These are phyloP conservation scores for Drosophila pseudotakahashii DNA, from an alignment of 2,888 invertebrate genomes.

Conservation along the genomic window DNA sequence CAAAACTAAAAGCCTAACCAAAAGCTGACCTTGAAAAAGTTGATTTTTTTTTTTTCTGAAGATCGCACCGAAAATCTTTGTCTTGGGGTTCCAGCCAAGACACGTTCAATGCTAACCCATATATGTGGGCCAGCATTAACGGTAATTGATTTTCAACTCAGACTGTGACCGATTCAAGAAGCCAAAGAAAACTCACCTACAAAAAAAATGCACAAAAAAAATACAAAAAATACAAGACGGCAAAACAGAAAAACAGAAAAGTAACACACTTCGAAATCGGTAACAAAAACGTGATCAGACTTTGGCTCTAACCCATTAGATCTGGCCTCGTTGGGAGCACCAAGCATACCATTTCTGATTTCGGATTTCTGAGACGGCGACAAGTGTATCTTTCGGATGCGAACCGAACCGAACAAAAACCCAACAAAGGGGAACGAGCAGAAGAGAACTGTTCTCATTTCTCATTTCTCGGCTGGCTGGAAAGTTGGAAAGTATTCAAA, in stretches of 20 bases:
- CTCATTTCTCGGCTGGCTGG: slow-evolving; percentile 7
- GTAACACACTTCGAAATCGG: slow-evolving; percentile 37
- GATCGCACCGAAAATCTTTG: not conserved
- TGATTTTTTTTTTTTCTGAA: not conserved
- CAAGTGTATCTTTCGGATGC: slow-evolving; percentile 34
- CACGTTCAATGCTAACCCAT: slow-evolving; percentile 67
- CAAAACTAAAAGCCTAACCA: not conserved
- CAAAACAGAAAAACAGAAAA: slow-evolving; percentile 51
- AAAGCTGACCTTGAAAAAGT: slow-evolving; percentile 38
- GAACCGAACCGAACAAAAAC: no score
- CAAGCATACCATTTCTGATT: not conserved
- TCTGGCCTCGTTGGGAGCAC: slow-evolving; percentile 59
- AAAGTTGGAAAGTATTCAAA: slow-evolving; percentile 35
- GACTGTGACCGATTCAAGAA: slow-evolving; percentile 34
- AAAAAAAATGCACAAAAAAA: not conserved
- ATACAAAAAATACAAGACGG: not conserved
- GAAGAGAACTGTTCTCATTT: slow-evolving; percentile 35
- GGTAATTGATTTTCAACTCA: slow-evolving; percentile 69
- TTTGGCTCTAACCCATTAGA: slow-evolving; percentile 44
- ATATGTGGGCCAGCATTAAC: slow-evolving; percentile 60
- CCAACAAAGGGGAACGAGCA: slow-evolving; percentile 7
- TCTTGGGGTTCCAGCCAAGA: slow-evolving; percentile 60
- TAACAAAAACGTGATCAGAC: slow-evolving; percentile 72
- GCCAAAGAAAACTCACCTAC: slow-evolving; percentile 25
- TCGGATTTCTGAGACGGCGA: slow-evolving; percentile 9